Base-by-base conservation (phyloP, 2,888 invertebrate genomes). In the Endomychus coccineus region DNA sequence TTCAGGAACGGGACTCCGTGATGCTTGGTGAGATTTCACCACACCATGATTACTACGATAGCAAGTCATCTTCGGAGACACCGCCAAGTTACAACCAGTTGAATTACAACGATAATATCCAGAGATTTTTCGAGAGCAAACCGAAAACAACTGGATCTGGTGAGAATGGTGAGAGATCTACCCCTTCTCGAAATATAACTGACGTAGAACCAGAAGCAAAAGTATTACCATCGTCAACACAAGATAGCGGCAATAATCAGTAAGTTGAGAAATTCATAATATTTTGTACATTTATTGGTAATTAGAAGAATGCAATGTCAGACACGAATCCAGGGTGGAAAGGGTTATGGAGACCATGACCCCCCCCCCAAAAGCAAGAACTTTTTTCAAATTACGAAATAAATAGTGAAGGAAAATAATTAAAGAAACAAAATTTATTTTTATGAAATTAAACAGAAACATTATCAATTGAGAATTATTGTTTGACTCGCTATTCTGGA, bases 21-120 rank as follows among this genome's bases (percentile, higher is more conserved):
- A 84, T 88, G 80, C 68, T 88, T 7, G 86, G 87, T 4, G 84
- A 82, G 55, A 85, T 88, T 50, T 88, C 87, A 1, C 87, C 87
- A 0, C 85, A 87, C 59, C 84, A 85, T 52, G 86, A 86, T 35
- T 78, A 79, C 59, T 78, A 73, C 51, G 83, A 83, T 52, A 81
- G 83, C 63, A 84, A 83, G 62, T 81, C 83, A 7, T 84, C 85
- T 15, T 78, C 79, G 0, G 85, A 81, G 54, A 84, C 86, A 1
- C 83, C 81, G 1, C 78, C 85, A 4, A 88, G 84, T 56, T 90
- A 90, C 68, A 84, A 78, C 54, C 87, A 86, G 58, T 70, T 89
- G 4, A 91, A 88, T 64, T 89, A 84, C 59, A 84, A 83, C 52
- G 87, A 88, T 52, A 91, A 83, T 54, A 58, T 67, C 29, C 56